Evolutionary conservation across 2,888 invertebrate genomes (phyloP).

Genomic region (Nesidiocoris tenuis): DNA sequence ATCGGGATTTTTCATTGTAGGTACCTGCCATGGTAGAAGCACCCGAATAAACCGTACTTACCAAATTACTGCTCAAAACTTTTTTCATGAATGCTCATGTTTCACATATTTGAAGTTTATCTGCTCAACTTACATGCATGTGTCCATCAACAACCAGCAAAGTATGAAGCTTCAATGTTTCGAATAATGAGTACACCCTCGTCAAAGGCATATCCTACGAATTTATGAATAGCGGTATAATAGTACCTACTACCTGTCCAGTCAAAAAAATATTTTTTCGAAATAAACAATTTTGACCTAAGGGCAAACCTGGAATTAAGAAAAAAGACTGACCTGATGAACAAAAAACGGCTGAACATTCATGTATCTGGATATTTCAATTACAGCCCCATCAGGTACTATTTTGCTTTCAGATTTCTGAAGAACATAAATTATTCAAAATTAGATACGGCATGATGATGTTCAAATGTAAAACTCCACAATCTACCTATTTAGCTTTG

Average conservation of each 20-base stretch:
- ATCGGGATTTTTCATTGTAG: no score
- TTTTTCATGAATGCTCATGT: no score
- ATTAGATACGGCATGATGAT: no score
- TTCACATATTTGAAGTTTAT: no score
- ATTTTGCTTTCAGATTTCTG: neutral
- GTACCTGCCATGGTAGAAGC: no score
- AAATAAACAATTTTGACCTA: neutral
- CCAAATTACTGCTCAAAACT: no score
- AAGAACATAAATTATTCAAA: conserved; percentile 15
- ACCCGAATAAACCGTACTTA: no score
- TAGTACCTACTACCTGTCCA: neutral
- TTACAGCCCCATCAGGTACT: neutral
- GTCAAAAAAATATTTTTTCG: neutral
- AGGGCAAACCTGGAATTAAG: neutral
- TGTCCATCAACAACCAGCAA: conserved; percentile 35
- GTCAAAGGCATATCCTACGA: conserved; percentile 38
- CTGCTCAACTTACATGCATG: conserved; percentile 23
- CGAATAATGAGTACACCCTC: conserved; percentile 25
- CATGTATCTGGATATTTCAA: conserved; percentile 9
- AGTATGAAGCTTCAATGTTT: conserved; percentile 22
- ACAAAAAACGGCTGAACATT: conserved; percentile 10
- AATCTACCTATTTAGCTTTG: no score
- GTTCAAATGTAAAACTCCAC: no score
- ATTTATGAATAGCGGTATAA: neutral
- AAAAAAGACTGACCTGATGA: conserved; percentile 4